Conservation (phyloP, 2,797 vertebrate species). For the Sebastes diaconus region DNA sequence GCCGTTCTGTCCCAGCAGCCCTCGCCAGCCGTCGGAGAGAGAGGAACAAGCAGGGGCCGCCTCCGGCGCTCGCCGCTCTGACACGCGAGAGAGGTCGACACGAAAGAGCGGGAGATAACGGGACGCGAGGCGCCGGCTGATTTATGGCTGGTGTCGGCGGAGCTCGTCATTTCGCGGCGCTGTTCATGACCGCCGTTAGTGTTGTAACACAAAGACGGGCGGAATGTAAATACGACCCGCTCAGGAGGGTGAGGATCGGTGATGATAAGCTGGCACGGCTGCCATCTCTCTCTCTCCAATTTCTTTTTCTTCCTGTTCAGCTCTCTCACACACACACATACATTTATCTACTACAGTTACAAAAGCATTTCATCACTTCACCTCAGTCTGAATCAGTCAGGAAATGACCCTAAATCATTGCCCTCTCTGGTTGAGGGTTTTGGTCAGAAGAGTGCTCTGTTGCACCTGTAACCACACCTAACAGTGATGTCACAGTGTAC, state of each 20-base stretch:
- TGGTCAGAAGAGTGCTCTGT: too few relatives aligned
- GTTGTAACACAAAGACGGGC: slow-evolving; percentile 1
- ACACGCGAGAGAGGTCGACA: slow-evolving; percentile 13
- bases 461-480: too few relatives aligned
- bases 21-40: background rate
- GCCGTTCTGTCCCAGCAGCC: slow-evolving; percentile 19
- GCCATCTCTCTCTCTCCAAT: background rate
- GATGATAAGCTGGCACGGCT: slow-evolving; percentile 19
- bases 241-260: background rate
- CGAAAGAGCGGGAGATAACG: slow-evolving; percentile 30
- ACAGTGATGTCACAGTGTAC: too few relatives aligned
- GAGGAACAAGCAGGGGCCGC: background rate
- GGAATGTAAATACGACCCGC: slow-evolving; percentile 26
- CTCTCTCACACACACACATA: background rate
- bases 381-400: background rate
- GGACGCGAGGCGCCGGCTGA: slow-evolving; percentile 27
- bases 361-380: background rate
- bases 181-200: background rate
- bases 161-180: slow-evolving; percentile 17
- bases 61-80: background rate
- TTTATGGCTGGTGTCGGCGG: slow-evolving; percentile 39
- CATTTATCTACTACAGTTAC: background rate
- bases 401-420: background rate
- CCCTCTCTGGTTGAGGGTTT: background rate
- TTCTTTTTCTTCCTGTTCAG: background rate